Evolutionary conservation across 2,888 invertebrate species (phyloP).

Genomic region (Lutraria lutraria): DNA sequence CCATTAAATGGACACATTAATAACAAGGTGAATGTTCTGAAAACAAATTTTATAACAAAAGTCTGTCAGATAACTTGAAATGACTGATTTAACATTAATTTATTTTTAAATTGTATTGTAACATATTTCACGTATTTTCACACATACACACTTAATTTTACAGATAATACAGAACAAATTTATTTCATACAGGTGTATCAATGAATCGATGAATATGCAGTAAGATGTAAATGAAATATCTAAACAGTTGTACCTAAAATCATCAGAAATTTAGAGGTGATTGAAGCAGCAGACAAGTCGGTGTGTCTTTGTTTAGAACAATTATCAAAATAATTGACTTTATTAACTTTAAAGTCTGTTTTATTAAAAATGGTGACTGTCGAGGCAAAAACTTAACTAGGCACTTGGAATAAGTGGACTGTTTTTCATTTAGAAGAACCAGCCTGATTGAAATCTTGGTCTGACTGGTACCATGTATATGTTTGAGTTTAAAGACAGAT

Average conservation of each 20-base stretch:
- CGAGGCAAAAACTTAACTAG: background rate
- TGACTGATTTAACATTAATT: no score
- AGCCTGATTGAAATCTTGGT: background rate
- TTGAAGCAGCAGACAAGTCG: slow-evolving; percentile 2
- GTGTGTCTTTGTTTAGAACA: background rate
- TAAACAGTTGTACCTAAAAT: background rate
- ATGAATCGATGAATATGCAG: no score
- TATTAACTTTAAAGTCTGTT: background rate
- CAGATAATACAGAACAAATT: no score
- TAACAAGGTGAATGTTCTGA: no score
- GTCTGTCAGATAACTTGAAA: no score
- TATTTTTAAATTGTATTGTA: no score
- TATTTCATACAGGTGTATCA: no score
- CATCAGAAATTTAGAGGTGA: background rate
- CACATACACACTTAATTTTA: no score
- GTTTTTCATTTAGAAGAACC: background rate
- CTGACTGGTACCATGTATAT: background rate
- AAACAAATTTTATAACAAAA: no score
- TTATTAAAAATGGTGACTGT: background rate
- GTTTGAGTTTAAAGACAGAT: background rate
- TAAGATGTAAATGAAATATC: no score
- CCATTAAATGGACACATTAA: background rate
- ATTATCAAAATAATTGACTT: slow-evolving; percentile 16
- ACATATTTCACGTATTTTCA: no score
- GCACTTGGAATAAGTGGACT: background rate